Conservation (phyloP, 2,113 vertebrate genomes). For the Oplegnathus fasciatus region DNA sequence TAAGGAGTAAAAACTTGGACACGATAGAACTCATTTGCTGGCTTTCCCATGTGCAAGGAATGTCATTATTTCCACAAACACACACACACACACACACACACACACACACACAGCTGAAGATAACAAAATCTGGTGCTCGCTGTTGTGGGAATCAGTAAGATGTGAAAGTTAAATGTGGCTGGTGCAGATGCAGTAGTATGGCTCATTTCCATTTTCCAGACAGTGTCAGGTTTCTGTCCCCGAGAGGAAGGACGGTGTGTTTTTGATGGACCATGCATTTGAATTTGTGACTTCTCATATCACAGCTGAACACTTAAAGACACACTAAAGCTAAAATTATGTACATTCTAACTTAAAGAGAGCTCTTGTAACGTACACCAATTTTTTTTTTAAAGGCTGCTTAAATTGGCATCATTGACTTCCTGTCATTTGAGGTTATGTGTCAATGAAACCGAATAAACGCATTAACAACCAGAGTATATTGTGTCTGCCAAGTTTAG, state of each 20-base stretch:
- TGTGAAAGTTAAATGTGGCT: slow-evolving; percentile 6
- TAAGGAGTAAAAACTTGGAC: slow-evolving; percentile 40
- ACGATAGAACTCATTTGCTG: not conserved
- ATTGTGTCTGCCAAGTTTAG: not conserved
- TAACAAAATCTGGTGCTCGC: not conserved
- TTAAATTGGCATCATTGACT: not conserved
- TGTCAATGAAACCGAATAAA: not conserved
- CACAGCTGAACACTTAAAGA: not conserved
- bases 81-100: not conserved
- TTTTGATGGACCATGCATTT: not conserved
- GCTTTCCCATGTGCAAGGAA: slow-evolving; percentile 63
- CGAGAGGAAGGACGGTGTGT: not conserved
- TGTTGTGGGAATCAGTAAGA: slow-evolving; percentile 52
- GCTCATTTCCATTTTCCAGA: not conserved
- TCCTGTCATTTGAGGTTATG: not conserved
- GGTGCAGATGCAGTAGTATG: not conserved
- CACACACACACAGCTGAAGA: not conserved
- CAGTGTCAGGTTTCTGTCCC: not conserved
- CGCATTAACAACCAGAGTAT: not conserved
- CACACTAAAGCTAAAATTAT: not conserved
- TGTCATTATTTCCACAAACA: slow-evolving; percentile 49
- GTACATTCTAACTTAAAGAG: too few species aligned
- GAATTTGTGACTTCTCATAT: not conserved
- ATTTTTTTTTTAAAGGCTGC: too few species aligned
- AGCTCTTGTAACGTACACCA: not conserved